Percentiles rank a stretch among this genome's conserved stretches.
Conservation (phyloP, 2,113 vertebrate genomes). For the Actenoides hombroni region DNA sequence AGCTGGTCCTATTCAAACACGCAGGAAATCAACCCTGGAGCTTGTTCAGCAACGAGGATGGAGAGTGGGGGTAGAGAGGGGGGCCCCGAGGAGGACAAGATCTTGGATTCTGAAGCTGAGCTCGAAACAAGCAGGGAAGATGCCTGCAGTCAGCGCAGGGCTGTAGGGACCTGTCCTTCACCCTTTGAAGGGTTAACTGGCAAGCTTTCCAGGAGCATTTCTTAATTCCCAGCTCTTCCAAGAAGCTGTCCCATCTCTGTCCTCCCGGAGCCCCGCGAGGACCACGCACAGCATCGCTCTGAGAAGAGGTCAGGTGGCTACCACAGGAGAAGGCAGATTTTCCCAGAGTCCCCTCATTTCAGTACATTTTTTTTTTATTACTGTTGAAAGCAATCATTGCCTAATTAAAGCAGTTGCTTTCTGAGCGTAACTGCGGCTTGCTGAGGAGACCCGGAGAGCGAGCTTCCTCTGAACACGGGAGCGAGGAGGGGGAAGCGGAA, state of each 20-base stretch:
- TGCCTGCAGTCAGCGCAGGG: not conserved
- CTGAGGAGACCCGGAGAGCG: not conserved
- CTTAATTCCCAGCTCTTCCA: not conserved
- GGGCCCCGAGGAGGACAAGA: slow-evolving; percentile 32
- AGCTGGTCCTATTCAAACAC: slow-evolving; percentile 68
- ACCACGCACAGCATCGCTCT: not conserved
- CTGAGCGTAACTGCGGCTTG: not conserved
- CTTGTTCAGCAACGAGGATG: slow-evolving; percentile 20
- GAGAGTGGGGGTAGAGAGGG: slow-evolving; percentile 28
- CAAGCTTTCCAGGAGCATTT: not conserved
- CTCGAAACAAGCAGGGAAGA: not conserved
- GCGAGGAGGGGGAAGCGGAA: not conserved
- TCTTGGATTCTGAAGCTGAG: not conserved
- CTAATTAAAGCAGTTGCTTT: not conserved
- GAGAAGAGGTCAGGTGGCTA: not conserved
- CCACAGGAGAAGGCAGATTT: not conserved
- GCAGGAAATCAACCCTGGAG: slow-evolving; percentile 71
- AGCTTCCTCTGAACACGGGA: not conserved
- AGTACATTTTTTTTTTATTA: not conserved
- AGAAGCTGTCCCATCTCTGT: not conserved
- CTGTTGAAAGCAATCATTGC: not conserved
- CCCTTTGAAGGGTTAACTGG: not conserved
- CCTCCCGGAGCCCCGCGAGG: not conserved
- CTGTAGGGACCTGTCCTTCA: not conserved
- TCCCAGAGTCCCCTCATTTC: not conserved